A percentile compares a stretch with the other conserved stretches of the same genome.
These are phyloP conservation scores for Hassar affinis DNA, from an alignment of 2,113 vertebrate genomes.

Conservation along the genomic window DNA sequence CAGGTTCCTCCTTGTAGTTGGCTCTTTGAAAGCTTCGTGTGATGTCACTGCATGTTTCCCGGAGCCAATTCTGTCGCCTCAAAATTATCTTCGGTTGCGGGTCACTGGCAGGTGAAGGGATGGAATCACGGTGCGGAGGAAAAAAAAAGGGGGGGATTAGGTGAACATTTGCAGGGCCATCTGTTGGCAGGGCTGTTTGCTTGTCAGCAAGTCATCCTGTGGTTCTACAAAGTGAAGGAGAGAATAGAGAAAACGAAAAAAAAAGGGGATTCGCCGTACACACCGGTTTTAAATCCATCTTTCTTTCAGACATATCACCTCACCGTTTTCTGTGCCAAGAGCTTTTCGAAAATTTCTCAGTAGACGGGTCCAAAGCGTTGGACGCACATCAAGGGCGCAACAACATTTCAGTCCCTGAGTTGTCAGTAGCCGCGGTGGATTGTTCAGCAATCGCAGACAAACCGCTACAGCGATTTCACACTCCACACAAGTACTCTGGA, in stretches of 20 bases:
- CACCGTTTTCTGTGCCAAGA: background rate
- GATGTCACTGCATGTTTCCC: constrained; percentile 22
- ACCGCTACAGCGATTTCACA: background rate
- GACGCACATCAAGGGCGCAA: background rate
- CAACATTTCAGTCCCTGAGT: background rate
- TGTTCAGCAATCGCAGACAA: background rate
- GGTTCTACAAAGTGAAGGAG: background rate
- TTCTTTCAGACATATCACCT: background rate
- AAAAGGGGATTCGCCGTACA: background rate
- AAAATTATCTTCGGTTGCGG: constrained; percentile 7
- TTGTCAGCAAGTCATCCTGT: constrained; percentile 22
- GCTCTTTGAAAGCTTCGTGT: constrained; percentile 14
- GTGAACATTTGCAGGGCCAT: constrained; percentile 3
- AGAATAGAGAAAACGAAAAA: background rate
- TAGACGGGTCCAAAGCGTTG: background rate
- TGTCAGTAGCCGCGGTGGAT: background rate
- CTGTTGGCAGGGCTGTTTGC: constrained; percentile 17
- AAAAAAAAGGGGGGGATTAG: background rate
- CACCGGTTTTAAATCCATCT: background rate
- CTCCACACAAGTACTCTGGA: background rate
- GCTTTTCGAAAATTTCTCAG: background rate
- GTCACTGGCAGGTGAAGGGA: constrained; percentile 39
- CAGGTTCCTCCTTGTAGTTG: constrained; percentile 18
- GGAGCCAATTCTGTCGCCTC: background rate
- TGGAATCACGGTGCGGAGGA: background rate